These are phyloP conservation scores for Nesoenas mayeri DNA, from an alignment of 2,113 vertebrate species.

Conservation along the genomic window DNA sequence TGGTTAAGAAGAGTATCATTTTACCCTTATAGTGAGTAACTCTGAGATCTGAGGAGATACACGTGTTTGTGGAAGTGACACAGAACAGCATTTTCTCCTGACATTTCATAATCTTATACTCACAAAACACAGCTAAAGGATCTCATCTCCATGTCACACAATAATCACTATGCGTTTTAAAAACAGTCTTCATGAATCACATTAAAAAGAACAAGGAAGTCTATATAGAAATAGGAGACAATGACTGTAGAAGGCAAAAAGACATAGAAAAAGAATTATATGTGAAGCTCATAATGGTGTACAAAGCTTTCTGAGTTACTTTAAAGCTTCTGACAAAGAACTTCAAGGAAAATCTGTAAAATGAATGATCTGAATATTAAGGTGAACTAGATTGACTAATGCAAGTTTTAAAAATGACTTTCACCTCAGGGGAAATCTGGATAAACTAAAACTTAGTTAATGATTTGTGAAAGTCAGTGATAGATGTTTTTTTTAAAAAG, in stretches of 20 bases:
- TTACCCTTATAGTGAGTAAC: neutral
- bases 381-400: neutral
- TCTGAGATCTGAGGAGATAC: neutral
- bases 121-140: neutral
- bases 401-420: neutral
- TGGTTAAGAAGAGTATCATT: neutral
- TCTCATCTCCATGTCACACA: neutral
- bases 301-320: neutral
- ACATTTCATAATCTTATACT: neutral
- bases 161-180: neutral
- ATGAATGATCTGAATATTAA: neutral
- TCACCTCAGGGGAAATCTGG: neutral
- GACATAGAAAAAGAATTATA: neutral
- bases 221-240: neutral
- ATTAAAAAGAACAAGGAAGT: neutral
- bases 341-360: neutral
- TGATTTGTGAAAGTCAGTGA: constrained; percentile 35
- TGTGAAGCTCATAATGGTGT: neutral
- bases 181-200: neutral
- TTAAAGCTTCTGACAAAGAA: neutral
- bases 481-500: neutral
- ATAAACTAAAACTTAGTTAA: constrained; percentile 27
- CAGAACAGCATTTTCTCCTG: neutral
- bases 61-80: neutral
- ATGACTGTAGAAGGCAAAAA: neutral